Evolutionary conservation across 2,888 invertebrate species (phyloP).

Genomic region (Cheilosia pagana): DNA sequence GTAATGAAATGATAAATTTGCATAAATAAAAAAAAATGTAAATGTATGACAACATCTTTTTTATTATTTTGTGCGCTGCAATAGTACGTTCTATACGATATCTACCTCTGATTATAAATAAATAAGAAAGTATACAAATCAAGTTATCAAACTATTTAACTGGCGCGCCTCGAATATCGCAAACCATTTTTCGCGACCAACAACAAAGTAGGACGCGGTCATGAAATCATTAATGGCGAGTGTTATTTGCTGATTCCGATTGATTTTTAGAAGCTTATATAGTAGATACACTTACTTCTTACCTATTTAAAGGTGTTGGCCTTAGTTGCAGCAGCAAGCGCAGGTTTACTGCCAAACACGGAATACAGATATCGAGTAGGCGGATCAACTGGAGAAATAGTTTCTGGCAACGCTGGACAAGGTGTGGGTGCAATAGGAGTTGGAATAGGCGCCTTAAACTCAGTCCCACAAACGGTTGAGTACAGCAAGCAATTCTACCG

Average conservation of each 20-base stretch:
- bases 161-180: conserved; percentile 21
- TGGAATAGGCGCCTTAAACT: conserved; percentile 35
- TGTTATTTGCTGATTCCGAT: not conserved
- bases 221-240: conserved; percentile 67
- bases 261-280: not conserved
- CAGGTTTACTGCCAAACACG: not conserved
- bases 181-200: conserved; percentile 39
- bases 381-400: not conserved
- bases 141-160: conserved; percentile 59
- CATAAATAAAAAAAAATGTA: too few relatives aligned
- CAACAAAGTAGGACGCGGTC: conserved; percentile 46
- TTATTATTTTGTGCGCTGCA: too few relatives aligned
- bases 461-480: conserved; percentile 50
- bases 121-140: not conserved
- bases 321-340: conserved; percentile 15
- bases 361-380: conserved; percentile 34
- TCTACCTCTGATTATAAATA: not conserved
- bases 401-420: not conserved
- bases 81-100: too few relatives aligned
- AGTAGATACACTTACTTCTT: too few relatives aligned
- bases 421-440: conserved; percentile 54
- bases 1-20: too few relatives aligned
- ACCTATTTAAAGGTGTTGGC: conserved; percentile 13
- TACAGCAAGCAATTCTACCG: conserved; percentile 79
- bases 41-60: too few relatives aligned